Evolutionary conservation across 2,797 vertebrate species (phyloP).

Genomic region (Sebastes hubbsi): DNA sequence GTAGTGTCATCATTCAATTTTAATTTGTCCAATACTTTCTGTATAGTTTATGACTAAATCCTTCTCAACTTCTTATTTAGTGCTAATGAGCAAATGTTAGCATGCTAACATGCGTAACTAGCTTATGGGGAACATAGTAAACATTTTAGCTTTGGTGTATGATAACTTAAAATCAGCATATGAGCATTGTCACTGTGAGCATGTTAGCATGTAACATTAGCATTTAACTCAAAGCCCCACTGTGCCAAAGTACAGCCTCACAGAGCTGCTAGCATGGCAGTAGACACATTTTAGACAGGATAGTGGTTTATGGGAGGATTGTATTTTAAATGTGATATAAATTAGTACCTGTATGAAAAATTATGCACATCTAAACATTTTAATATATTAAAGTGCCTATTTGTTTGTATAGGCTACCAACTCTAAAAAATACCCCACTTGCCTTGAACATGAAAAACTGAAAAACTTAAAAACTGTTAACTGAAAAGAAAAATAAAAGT

Average conservation of each 20-base stretch:
- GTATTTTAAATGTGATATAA: not conserved
- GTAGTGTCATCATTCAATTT: not conserved
- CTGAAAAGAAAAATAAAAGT: not conserved
- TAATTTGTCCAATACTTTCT: not conserved
- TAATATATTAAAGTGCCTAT: not conserved
- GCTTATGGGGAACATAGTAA: too few relatives aligned
- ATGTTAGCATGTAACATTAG: not conserved
- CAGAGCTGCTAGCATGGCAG: too few relatives aligned
- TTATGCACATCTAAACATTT: not conserved
- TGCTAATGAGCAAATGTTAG: not conserved
- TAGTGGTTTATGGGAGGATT: not conserved
- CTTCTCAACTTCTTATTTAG: not conserved
- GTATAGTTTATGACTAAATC: not conserved
- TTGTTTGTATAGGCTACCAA: not conserved
- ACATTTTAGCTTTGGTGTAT: too few relatives aligned
- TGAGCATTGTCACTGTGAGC: not conserved
- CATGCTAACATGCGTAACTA: not conserved
- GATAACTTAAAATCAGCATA: not conserved
- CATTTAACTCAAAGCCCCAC: not conserved
- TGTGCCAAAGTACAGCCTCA: not conserved
- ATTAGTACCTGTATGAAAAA: not conserved
- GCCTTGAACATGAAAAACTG: not conserved
- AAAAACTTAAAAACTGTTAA: not conserved
- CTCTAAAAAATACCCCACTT: not conserved
- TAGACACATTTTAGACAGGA: not conserved